These are phyloP conservation scores for Dasysyrphus tricinctus DNA, from an alignment of 2,888 invertebrate species.

Conservation along the genomic window DNA sequence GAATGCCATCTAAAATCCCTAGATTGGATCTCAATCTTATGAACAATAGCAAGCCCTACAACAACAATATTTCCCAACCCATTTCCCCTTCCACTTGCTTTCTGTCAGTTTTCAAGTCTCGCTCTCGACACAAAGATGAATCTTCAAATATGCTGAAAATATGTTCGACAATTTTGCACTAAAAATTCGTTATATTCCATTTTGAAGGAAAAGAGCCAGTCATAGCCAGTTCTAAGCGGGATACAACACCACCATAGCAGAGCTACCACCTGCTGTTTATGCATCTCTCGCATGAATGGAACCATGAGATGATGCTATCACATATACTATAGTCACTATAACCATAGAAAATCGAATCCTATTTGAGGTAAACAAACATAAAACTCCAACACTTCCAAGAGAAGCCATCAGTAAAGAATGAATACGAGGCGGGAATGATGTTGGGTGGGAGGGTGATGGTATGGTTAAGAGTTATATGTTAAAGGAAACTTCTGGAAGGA, in stretches of 20 bases:
- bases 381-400: constrained; percentile 7
- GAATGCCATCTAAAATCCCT: not conserved
- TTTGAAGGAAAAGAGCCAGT: constrained; percentile 12
- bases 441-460: not conserved
- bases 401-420: not conserved
- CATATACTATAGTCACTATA: not conserved
- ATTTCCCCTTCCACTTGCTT: not conserved
- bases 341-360: constrained; percentile 60
- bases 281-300: constrained; percentile 40
- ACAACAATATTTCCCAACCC: not conserved
- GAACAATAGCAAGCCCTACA: not conserved
- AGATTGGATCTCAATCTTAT: constrained; percentile 40
- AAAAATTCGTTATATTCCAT: constrained; percentile 48
- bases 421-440: not conserved
- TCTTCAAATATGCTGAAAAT: constrained; percentile 65
- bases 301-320: constrained; percentile 42
- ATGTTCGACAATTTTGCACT: constrained; percentile 67
- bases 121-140: constrained; percentile 39
- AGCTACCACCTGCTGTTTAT: constrained; percentile 52
- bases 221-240: not conserved
- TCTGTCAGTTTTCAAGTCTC: not conserved
- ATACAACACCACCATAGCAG: not conserved
- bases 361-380: constrained; percentile 47
- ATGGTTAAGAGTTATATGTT: not conserved
- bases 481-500: constrained; percentile 28